A percentile compares a stretch with the other conserved stretches of the same genome.
These are phyloP conservation scores for Lemur catta DNA, from an alignment of 2,797 vertebrate genomes.

Conservation along the genomic window DNA sequence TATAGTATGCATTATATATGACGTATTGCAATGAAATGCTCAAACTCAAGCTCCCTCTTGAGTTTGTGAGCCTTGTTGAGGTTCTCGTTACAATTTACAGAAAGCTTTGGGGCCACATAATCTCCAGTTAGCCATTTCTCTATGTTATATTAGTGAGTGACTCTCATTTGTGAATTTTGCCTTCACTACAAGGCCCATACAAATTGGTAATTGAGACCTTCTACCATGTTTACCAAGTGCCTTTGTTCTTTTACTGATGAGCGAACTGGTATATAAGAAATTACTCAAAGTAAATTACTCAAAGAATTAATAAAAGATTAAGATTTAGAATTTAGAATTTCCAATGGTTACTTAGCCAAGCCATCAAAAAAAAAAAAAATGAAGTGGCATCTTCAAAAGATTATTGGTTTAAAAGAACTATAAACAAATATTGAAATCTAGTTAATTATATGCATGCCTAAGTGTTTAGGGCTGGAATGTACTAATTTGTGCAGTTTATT, in stretches of 20 bases:
- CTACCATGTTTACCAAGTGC: not conserved
- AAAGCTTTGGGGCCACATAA: slow-evolving; percentile 27
- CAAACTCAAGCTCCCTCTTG: slow-evolving; percentile 27
- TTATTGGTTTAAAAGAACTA: slow-evolving; percentile 47
- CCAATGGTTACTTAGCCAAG: slow-evolving; percentile 1
- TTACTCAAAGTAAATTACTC: slow-evolving; percentile 48
- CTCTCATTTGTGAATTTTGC: slow-evolving; percentile 54
- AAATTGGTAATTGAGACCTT: slow-evolving; percentile 20
- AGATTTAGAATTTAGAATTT: slow-evolving; percentile 70
- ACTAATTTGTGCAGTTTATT: not conserved
- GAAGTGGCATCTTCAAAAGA: slow-evolving; percentile 46
- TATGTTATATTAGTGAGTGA: not conserved
- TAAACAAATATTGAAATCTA: slow-evolving; percentile 9
- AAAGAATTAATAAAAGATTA: slow-evolving; percentile 59
- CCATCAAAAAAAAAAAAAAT: not conserved
- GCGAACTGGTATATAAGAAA: slow-evolving; percentile 47
- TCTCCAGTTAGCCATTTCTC: slow-evolving; percentile 49
- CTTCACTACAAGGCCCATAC: not conserved
- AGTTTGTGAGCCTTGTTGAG: slow-evolving; percentile 44
- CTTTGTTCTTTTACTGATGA: slow-evolving; percentile 37
- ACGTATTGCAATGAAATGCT: slow-evolving; percentile 23
- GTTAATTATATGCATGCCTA: not conserved
- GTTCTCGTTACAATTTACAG: slow-evolving; percentile 50
- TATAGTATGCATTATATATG: not conserved
- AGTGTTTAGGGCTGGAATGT: not conserved